Percentiles rank a stretch among this genome's conserved stretches.
phyloP scores from a whole-genome alignment of 2,888 invertebrate species.

The Orchestes rusci region DNA sequence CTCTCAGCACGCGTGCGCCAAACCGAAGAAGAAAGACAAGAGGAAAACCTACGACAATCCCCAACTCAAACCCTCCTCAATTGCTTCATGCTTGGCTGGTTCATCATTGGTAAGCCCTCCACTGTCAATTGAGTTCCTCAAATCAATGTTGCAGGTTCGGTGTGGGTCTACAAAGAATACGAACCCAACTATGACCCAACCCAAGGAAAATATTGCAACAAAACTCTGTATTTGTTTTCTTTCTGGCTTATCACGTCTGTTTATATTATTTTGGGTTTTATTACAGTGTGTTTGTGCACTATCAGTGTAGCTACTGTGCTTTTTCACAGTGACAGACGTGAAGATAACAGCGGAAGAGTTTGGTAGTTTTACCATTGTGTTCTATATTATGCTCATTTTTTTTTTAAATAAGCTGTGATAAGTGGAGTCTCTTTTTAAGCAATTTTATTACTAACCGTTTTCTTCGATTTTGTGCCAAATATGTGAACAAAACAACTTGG shows the following conservation, averaged over 20 bases:
- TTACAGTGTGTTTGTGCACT: conserved; percentile 50
- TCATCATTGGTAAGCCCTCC: no score
- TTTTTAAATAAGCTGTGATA: no score
- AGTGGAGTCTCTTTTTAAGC: no score
- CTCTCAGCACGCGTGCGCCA: conserved; percentile 50
- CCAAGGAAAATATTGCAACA: conserved; percentile 53
- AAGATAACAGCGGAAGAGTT: conserved; percentile 13
- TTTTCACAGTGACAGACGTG: conserved; percentile 32
- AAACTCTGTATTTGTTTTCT: conserved; percentile 60
- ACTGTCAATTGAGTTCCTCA: no score
- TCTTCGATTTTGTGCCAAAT: no score
- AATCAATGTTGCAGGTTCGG: no score
- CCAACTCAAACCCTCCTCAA: conserved; percentile 52
- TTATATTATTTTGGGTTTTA: conserved; percentile 52
- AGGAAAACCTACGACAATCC: conserved; percentile 48
- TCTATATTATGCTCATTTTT: no score
- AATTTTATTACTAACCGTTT: no score
- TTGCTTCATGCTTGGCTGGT: conserved; percentile 62
- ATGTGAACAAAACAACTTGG: no score
- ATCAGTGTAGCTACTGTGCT: conserved; percentile 46
- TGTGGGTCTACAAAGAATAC: conserved; percentile 62
- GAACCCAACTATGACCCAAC: conserved; percentile 51
- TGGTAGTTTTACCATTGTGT: no score
- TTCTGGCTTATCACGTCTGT: conserved; percentile 61
- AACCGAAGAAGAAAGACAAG: conserved; percentile 49